A percentile compares a stretch with the other conserved stretches of the same genome.
These are phyloP conservation scores for Hippocampus comes DNA, from an alignment of 2,113 vertebrate genomes.

Conservation along the genomic window DNA sequence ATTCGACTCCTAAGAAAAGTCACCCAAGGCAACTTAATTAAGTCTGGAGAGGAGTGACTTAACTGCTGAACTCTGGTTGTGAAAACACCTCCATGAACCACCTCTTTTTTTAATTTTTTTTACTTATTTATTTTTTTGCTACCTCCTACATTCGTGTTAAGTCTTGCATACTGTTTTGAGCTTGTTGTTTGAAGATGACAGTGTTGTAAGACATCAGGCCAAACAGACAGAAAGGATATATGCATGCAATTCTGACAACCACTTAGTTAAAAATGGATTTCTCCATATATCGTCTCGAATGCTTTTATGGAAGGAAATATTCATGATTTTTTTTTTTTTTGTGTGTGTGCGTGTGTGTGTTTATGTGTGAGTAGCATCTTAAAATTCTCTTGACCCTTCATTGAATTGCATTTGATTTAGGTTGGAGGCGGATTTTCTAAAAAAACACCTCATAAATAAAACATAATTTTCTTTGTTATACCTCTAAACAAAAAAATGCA, in stretches of 20 bases:
- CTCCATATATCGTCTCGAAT: slow-evolving; percentile 4
- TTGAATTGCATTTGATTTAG: neutral
- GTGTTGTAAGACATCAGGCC: neutral
- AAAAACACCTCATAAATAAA: neutral
- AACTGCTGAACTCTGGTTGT: slow-evolving; percentile 20
- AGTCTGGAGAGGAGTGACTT: slow-evolving; percentile 24
- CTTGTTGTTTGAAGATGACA: slow-evolving; percentile 8
- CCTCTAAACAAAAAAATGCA: neutral
- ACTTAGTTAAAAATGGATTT: slow-evolving; percentile 1
- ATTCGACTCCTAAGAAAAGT: slow-evolving; percentile 20
- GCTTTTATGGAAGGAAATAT: neutral
- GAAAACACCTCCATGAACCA: neutral
- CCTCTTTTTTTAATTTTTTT: no score
- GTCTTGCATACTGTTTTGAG: slow-evolving; percentile 5
- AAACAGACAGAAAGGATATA: neutral
- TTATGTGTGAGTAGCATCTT: neutral
- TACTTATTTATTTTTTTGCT: neutral
- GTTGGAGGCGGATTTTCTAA: neutral
- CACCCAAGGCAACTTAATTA: slow-evolving; percentile 17
- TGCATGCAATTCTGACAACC: neutral
- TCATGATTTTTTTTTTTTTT: neutral
- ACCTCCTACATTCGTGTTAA: neutral
- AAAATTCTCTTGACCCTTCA: neutral
- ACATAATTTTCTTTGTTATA: neutral
- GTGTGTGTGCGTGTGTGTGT: neutral